Conservation (phyloP, 1,140 invertebrate genomes). For the Holcopasites calliopsidis region DNA sequence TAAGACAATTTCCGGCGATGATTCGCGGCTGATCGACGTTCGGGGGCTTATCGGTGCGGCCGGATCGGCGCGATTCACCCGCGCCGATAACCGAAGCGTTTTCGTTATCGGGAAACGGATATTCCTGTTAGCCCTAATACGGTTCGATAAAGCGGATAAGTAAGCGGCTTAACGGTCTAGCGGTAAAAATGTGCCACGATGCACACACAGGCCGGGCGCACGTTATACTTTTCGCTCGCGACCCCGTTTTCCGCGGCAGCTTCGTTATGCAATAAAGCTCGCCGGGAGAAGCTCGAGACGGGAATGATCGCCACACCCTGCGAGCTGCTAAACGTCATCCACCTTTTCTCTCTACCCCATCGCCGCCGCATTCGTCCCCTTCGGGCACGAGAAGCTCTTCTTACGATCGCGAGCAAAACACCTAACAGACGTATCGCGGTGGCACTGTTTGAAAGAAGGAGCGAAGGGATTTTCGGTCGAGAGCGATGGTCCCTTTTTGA, state of each 20-base stretch:
- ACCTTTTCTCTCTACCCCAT: not conserved
- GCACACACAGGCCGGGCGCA: not conserved
- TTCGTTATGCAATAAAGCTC: slow-evolving; percentile 7
- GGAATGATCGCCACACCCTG: not conserved
- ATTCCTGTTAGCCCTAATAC: slow-evolving; percentile 49
- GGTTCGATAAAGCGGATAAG: slow-evolving; percentile 43
- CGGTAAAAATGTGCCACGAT: slow-evolving; percentile 23
- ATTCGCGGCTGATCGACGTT: slow-evolving; percentile 18
- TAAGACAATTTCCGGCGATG: not conserved
- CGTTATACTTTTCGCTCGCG: not conserved
- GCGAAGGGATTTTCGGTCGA: slow-evolving; percentile 38
- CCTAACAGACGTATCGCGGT: slow-evolving; percentile 33
- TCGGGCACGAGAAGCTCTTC: slow-evolving; percentile 31
- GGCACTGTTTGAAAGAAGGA: slow-evolving; percentile 36
- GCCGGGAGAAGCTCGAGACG: not conserved
- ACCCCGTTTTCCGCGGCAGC: not conserved
- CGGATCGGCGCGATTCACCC: slow-evolving; percentile 18
- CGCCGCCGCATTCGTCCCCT: slow-evolving; percentile 39
- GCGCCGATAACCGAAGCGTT: slow-evolving; percentile 32
- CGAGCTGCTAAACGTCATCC: slow-evolving; percentile 23
- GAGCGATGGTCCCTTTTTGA: slow-evolving; percentile 46
- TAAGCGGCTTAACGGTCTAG: slow-evolving; percentile 41
- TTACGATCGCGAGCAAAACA: slow-evolving; percentile 59
- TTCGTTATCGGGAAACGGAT: slow-evolving; percentile 42
- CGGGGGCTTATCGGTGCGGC: not conserved